Conservation (phyloP, 2,113 vertebrate genomes). For the Prunella fulvescens region DNA sequence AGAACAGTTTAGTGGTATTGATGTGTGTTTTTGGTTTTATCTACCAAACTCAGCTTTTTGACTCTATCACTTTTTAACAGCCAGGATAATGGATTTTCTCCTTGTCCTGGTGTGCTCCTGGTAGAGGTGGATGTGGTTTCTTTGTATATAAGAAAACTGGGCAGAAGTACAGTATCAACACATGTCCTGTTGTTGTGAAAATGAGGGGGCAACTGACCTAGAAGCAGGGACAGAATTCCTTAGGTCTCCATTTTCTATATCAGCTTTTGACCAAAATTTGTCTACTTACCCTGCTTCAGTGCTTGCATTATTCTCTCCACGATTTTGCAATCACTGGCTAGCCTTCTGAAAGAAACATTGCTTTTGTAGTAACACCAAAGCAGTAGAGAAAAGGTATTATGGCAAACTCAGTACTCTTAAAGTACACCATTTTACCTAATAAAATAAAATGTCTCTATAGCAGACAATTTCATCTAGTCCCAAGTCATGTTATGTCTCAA, state of each 20-base stretch:
- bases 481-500: background rate
- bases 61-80: background rate
- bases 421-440: background rate
- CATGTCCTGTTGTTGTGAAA: rapidly evolving
- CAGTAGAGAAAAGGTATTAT: background rate
- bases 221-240: background rate
- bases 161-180: background rate
- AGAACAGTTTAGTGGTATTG: background rate
- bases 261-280: background rate
- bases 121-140: background rate
- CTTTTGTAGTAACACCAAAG: background rate
- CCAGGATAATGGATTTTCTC: background rate
- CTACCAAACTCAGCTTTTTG: background rate
- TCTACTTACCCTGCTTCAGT: background rate
- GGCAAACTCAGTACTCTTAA: background rate
- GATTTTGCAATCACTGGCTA: background rate
- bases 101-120: background rate
- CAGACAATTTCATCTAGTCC: background rate
- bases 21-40: background rate
- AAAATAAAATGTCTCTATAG: background rate
- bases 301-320: background rate
- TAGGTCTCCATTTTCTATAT: background rate
- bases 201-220: background rate
- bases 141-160: background rate
- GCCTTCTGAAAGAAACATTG: background rate